Base-by-base conservation (phyloP, 2,888 invertebrate genomes). In the Acronicta alni region DNA sequence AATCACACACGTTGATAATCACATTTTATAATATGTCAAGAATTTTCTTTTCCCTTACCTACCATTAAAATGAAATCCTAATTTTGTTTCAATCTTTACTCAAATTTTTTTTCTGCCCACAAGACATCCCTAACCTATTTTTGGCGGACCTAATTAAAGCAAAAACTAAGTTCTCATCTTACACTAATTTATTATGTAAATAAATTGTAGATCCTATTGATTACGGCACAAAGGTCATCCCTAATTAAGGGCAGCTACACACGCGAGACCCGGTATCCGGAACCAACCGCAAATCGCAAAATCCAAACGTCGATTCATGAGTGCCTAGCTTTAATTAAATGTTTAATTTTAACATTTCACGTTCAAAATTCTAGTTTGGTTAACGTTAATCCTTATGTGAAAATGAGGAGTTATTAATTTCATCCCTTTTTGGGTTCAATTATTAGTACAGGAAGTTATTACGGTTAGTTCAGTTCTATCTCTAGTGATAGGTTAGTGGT, bases 221-320 rank as follows among this genome's bases (percentile, higher is more conserved):
- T 66, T 72, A 39, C 64, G 49, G 53, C 35, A 55, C 44, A 59
- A 61, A 72, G 70, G 67, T 60, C 72, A 23, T 56, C 42, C 49
- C 55, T 76, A 79, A 78, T 79, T 79, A 78, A 76, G 63, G 57
- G 35, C 37, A 35, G 58, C 48, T 67, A 72, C 60, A 63, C 76
- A 75, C 68, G 72, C 72, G 53, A 72, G 53, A 58, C 49, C 39
- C 37, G 41, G 23, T 38, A 26, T 18, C 47, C 54, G 63, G 23
- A 53, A 48, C 56, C 44, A 55, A 59, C 75, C 72, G 26, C 75
- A 68, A 74, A 63, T 75, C 60, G 55, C 32, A 46, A 66, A 72
- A 66, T 57, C 60, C 58, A 41, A 53, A 58, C 57, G 60, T 57
- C 60, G 59, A 74, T 67, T 45, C 41, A 59, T 61, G 57, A 63